phyloP scores from a whole-genome alignment of 2,113 vertebrate species.

The Dendropsophus ebraccatus region DNA sequence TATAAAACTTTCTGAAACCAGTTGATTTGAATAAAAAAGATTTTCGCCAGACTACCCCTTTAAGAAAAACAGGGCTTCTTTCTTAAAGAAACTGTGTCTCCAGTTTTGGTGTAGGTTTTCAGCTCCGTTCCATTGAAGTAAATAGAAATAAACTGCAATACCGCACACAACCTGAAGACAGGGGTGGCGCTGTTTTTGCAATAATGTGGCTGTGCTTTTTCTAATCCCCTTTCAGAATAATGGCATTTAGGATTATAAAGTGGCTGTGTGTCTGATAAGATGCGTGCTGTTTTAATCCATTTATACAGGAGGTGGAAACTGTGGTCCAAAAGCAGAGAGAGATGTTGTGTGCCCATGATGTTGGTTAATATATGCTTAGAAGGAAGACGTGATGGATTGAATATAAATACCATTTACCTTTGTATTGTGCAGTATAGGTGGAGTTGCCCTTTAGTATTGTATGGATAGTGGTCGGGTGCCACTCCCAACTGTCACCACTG shows the following conservation, averaged over 20 bases:
- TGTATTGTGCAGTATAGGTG: not conserved
- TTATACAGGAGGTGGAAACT: not conserved
- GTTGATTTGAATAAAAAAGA: too few relatives aligned
- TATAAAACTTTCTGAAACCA: too few relatives aligned
- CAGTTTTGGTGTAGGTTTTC: too few relatives aligned
- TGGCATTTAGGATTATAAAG: not conserved
- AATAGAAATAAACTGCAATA: too few relatives aligned
- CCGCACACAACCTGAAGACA: too few relatives aligned
- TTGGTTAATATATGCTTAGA: not conserved
- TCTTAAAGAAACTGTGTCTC: too few relatives aligned
- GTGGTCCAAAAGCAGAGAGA: not conserved
- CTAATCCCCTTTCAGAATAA: not conserved
- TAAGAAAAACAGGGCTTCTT: too few relatives aligned
- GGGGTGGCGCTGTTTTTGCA: too few relatives aligned
- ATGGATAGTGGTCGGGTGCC: not conserved
- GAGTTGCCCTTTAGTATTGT: not conserved
- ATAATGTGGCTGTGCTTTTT: too few relatives aligned
- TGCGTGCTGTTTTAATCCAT: not conserved
- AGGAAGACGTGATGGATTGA: not conserved
- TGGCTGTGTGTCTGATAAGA: too few relatives aligned
- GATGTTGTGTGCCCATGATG: not conserved
- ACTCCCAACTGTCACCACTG: not conserved
- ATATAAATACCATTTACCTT: not conserved
- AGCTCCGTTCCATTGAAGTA: too few relatives aligned
- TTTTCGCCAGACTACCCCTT: too few relatives aligned